Conservation (phyloP, 2,797 vertebrate species). For the Poecile montanus region DNA sequence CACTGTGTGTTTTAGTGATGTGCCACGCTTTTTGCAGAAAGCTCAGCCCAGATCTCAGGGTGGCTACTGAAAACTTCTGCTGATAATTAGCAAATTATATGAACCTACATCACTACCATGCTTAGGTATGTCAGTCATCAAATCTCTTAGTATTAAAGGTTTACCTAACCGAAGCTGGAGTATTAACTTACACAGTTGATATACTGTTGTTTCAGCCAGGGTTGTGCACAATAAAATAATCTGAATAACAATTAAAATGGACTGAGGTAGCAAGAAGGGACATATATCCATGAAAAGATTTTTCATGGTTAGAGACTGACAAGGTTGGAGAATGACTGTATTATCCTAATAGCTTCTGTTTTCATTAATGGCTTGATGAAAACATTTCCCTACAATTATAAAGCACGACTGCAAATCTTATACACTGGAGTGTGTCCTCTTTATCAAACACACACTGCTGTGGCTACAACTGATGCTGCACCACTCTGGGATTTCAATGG, state of each 20-base stretch:
- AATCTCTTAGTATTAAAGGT: background rate
- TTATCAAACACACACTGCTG: slow-evolving; percentile 32
- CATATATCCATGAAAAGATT: background rate
- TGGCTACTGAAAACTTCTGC: background rate
- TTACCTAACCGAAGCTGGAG: background rate
- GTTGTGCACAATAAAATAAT: slow-evolving; percentile 11
- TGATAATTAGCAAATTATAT: background rate
- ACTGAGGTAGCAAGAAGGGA: background rate
- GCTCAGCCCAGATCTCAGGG: background rate
- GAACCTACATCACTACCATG: background rate
- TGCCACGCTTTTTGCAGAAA: background rate
- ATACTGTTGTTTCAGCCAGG: background rate
- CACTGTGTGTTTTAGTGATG: background rate
- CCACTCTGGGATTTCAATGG: slow-evolving; percentile 46
- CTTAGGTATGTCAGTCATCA: background rate
- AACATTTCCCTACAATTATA: slow-evolving; percentile 40
- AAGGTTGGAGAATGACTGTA: slow-evolving; percentile 6
- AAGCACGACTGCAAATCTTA: slow-evolving; percentile 40
- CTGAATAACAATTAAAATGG: slow-evolving; percentile 14
- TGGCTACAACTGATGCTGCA: background rate
- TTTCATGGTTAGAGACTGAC: slow-evolving; percentile 28
- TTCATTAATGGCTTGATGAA: slow-evolving; percentile 71
- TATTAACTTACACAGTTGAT: background rate
- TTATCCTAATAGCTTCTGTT: slow-evolving; percentile 63
- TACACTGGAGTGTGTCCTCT: slow-evolving; percentile 5